phyloP scores from a whole-genome alignment of 2,113 vertebrate genomes.

The Aviceda subcristata region DNA sequence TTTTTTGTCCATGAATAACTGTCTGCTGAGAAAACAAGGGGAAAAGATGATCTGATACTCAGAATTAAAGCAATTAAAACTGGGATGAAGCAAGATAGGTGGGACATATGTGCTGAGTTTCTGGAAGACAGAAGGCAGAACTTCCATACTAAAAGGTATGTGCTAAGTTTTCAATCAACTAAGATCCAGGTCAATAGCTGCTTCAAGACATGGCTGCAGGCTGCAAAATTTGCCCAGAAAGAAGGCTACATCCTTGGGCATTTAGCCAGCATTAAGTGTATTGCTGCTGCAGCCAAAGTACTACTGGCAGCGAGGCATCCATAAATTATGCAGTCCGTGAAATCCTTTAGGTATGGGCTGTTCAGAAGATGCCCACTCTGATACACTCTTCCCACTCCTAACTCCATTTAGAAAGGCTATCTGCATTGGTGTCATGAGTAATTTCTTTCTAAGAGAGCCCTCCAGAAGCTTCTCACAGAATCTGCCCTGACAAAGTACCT shows the following conservation, averaged over 20 bases:
- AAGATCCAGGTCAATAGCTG: not conserved
- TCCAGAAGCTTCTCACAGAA: not conserved
- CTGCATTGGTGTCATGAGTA: not conserved
- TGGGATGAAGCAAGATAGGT: not conserved
- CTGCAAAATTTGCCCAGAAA: not conserved
- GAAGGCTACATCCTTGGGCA: not conserved
- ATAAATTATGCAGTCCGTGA: not conserved
- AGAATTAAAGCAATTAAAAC: conserved; percentile 11
- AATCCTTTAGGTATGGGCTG: not conserved
- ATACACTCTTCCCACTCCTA: not conserved
- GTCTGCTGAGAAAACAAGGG: conserved; percentile 7
- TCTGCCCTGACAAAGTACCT: not conserved
- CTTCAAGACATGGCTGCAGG: not conserved
- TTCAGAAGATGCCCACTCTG: not conserved
- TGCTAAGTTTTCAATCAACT: not conserved
- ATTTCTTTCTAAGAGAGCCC: not conserved
- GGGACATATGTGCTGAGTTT: not conserved
- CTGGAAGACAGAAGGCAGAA: not conserved
- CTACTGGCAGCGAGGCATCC: not conserved
- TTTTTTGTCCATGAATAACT: conserved; percentile 14
- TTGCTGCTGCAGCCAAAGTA: not conserved
- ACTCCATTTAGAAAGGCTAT: not conserved
- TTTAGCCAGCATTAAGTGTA: not conserved
- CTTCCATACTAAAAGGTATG: not conserved
- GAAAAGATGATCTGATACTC: conserved; percentile 21